These are phyloP conservation scores for Parazoanthus swiftii DNA, from an alignment of 92 coral and sea anemone species.

Conservation along the genomic window DNA sequence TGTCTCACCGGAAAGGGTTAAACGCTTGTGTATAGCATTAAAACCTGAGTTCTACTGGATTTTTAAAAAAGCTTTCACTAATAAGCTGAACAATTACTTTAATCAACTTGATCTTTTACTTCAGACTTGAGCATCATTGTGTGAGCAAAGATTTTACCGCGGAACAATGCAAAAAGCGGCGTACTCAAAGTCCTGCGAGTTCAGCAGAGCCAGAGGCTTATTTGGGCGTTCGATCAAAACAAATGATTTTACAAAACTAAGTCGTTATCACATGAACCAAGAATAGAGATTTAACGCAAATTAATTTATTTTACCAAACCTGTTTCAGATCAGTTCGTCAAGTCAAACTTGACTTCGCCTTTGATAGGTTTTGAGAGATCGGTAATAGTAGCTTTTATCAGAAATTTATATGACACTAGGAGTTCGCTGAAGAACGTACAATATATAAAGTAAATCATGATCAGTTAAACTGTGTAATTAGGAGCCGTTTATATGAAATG, in stretches of 20 bases:
- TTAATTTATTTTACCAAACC: slow-evolving; percentile 11
- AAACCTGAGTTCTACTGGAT: slow-evolving; percentile 36
- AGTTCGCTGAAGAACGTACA: neutral
- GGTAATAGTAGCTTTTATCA: neutral
- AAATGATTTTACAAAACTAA: neutral
- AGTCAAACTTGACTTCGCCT: neutral
- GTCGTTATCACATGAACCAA: slow-evolving; percentile 33
- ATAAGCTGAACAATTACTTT: slow-evolving; percentile 19
- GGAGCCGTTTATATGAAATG: slow-evolving; percentile 9
- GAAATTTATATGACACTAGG: neutral
- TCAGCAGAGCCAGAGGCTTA: neutral
- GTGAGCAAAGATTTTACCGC: neutral
- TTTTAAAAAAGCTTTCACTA: slow-evolving; percentile 7
- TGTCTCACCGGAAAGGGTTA: slow-evolving; percentile 26
- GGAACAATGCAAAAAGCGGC: slow-evolving; percentile 7
- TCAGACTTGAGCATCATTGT: neutral
- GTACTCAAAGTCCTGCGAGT: neutral
- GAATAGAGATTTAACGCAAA: neutral
- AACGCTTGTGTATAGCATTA: slow-evolving; percentile 7
- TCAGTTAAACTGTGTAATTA: slow-evolving; percentile 6
- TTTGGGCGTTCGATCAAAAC: slow-evolving; percentile 27
- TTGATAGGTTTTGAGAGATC: neutral
- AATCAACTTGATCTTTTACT: slow-evolving; percentile 42
- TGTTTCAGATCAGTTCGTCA: neutral
- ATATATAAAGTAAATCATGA: neutral